phyloP scores from a whole-genome alignment of 2,113 vertebrate genomes.

The Ptychochromis oligacanthus region DNA sequence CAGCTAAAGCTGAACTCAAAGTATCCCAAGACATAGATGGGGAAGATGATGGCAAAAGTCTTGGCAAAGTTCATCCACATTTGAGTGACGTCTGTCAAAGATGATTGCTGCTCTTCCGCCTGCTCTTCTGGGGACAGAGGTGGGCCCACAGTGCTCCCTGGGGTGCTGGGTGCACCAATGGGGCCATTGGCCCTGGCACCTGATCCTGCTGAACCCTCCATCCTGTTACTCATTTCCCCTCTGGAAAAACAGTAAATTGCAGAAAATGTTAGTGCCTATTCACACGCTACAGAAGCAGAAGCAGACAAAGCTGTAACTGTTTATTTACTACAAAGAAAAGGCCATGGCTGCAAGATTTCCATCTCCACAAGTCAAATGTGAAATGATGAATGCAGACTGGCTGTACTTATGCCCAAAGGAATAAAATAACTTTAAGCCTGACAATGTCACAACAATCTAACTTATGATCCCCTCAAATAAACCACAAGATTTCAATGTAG shows the following conservation, averaged over 20 bases:
- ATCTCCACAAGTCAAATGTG: slow-evolving; percentile 6
- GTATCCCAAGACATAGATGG: slow-evolving; percentile 92
- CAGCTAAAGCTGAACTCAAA: slow-evolving; percentile 96
- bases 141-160: neutral
- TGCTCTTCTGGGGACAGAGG: slow-evolving; percentile 44
- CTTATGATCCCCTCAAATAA: neutral
- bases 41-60: slow-evolving; percentile 89
- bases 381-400: neutral
- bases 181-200: slow-evolving; percentile 49
- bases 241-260: slow-evolving; percentile 32
- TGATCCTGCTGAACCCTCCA: slow-evolving; percentile 39
- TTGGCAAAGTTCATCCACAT: slow-evolving; percentile 89
- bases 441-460: neutral
- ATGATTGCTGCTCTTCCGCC: slow-evolving; percentile 69
- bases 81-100: slow-evolving; percentile 84
- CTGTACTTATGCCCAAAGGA: neutral
- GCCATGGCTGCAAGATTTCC: neutral
- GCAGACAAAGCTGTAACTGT: neutral
- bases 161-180: neutral
- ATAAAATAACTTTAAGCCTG: neutral
- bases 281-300: neutral
- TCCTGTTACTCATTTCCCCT: slow-evolving; percentile 60
- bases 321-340: neutral
- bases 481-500: neutral
- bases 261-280: neutral